phyloP scores from a whole-genome alignment of 2,888 invertebrate genomes.

The Oxystoma pomonae region DNA sequence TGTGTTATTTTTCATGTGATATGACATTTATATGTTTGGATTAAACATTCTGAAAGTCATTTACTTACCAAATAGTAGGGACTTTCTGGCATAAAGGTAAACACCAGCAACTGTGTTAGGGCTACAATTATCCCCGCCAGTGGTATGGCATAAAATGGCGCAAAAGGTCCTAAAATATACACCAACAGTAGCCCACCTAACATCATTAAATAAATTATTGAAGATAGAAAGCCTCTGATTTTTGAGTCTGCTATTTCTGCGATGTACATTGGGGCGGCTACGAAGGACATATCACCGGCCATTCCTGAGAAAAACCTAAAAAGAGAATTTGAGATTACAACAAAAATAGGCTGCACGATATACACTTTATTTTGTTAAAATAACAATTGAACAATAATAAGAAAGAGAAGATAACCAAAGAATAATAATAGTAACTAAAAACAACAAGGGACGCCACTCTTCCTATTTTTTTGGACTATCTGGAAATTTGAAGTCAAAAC shows the following conservation, averaged over 20 bases:
- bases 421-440: no score
- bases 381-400: not conserved
- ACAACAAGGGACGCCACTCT: no score
- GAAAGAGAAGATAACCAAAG: no score
- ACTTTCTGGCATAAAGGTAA: slow-evolving; percentile 43
- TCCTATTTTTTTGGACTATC: no score
- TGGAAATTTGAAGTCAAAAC: no score
- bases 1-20: no score
- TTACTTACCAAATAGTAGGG: slow-evolving; percentile 42
- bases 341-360: no score
- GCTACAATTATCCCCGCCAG: slow-evolving; percentile 33
- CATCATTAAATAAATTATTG: slow-evolving; percentile 44
- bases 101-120: slow-evolving; percentile 36
- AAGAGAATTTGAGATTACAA: no score
- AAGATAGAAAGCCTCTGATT: slow-evolving; percentile 42
- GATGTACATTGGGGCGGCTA: slow-evolving; percentile 44
- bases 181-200: slow-evolving; percentile 41
- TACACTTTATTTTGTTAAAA: not conserved
- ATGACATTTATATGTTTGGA: no score
- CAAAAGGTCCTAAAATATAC: slow-evolving; percentile 38
- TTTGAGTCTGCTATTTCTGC: slow-evolving; percentile 45
- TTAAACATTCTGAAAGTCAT: no score
- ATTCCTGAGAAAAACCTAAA: slow-evolving; percentile 39
- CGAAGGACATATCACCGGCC: slow-evolving; percentile 45
- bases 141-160: slow-evolving; percentile 32